A percentile compares a stretch with the other conserved stretches of the same genome.
Evolutionary conservation across 2,888 invertebrate genomes (phyloP).

Genomic region (Apocheima hispidaria): DNA sequence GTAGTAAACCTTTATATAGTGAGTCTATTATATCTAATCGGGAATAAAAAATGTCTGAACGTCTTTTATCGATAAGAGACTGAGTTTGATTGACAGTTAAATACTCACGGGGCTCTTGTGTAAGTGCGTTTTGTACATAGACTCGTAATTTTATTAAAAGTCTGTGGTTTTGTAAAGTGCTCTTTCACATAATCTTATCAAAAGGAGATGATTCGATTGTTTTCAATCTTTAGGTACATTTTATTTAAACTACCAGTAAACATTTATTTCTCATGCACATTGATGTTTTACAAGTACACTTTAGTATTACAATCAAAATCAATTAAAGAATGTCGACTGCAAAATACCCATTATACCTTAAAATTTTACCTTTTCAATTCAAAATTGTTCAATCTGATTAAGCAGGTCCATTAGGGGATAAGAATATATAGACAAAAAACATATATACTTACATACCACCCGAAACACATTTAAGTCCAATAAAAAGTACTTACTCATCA

Average conservation of each 20-base stretch:
- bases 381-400: no score
- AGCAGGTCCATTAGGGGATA: no score
- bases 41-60: conserved; percentile 32
- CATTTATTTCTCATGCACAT: no score
- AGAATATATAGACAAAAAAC: no score
- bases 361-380: no score
- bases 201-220: neutral
- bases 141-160: no score
- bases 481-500: conserved; percentile 71
- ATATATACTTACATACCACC: neutral
- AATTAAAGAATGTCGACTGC: no score
- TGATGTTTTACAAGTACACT: no score
- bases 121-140: conserved; percentile 4
- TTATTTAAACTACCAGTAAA: neutral
- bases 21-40: conserved; percentile 42
- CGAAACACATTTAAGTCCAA: neutral
- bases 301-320: no score
- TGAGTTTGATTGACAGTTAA: conserved; percentile 53
- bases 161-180: no score
- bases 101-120: conserved; percentile 41
- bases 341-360: no score
- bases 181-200: no score
- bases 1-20: conserved; percentile 21
- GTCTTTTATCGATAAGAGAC: conserved; percentile 50
- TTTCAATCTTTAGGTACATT: neutral